These are phyloP conservation scores for Oligia fasciuncula DNA, from an alignment of 2,888 invertebrate genomes.

Conservation along the genomic window DNA sequence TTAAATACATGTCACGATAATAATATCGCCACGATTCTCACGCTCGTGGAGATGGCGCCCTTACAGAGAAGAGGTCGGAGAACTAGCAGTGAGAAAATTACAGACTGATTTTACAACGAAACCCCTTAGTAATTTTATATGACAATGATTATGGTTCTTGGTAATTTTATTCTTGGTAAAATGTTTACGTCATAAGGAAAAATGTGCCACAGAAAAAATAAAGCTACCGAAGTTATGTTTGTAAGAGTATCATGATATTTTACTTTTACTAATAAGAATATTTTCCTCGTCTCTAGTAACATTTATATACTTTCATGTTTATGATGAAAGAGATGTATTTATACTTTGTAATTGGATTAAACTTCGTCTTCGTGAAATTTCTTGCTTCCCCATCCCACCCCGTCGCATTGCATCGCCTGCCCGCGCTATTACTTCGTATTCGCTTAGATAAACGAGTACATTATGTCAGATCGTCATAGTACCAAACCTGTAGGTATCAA, in stretches of 20 bases:
- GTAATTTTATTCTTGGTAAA: not conserved
- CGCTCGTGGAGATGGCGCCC: not conserved
- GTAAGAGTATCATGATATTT: not conserved
- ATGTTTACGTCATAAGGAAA: not conserved
- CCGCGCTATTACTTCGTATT: no score
- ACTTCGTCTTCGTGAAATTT: no score
- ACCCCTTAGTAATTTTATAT: not conserved
- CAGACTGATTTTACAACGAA: not conserved
- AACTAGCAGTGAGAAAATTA: not conserved
- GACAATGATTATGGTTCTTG: not conserved
- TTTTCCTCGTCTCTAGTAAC: conserved; percentile 1
- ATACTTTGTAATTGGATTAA: not conserved
- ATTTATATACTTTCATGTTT: not conserved
- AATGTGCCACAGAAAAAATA: not conserved
- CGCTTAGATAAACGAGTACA: no score
- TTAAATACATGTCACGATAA: no score
- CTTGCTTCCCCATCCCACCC: no score
- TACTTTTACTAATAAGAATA: not conserved
- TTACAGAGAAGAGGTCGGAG: not conserved
- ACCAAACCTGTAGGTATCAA: not conserved
- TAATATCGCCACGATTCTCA: no score
- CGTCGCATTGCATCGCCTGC: no score
- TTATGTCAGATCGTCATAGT: not conserved
- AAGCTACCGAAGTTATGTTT: not conserved
- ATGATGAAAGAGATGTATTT: not conserved